Conservation (phyloP, 2,888 invertebrate genomes). For the Nomada fucata region DNA sequence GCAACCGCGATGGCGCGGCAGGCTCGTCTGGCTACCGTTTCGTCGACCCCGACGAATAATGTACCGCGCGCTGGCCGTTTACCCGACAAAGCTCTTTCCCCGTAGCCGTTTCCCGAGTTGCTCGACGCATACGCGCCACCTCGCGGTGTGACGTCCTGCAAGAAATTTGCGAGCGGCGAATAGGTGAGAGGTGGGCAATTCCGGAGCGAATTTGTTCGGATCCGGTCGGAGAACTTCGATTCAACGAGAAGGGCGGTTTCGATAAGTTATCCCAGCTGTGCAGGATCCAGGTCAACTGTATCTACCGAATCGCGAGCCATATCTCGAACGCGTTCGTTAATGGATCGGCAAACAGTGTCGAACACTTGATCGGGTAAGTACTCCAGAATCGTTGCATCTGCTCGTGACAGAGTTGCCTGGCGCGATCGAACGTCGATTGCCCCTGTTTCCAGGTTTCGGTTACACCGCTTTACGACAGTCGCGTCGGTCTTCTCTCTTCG, state of each 20-base stretch:
- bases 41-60: slow-evolving; percentile 24
- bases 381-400: slow-evolving; percentile 28
- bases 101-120: not conserved
- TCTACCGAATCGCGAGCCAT: not conserved
- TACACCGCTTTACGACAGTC: not conserved
- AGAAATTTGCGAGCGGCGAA: not conserved
- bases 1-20: slow-evolving; percentile 53
- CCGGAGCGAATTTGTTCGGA: not conserved
- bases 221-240: not conserved
- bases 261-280: not conserved
- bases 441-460: slow-evolving; percentile 16
- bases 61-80: not conserved
- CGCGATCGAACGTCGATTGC: slow-evolving; percentile 16
- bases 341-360: slow-evolving; percentile 16
- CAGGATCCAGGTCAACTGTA: slow-evolving; percentile 12
- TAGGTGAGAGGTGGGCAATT: too few species aligned
- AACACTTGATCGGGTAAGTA: slow-evolving; percentile 20
- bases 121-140: not conserved
- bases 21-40: slow-evolving; percentile 26
- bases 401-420: slow-evolving; percentile 5
- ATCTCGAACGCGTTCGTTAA: slow-evolving; percentile 1
- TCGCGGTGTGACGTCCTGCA: not conserved
- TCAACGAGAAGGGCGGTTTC: not conserved
- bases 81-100: slow-evolving; percentile 16
- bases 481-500: not conserved